Evolutionary conservation across 2,797 vertebrate genomes (phyloP).

Genomic region (Erethizon dorsatum): DNA sequence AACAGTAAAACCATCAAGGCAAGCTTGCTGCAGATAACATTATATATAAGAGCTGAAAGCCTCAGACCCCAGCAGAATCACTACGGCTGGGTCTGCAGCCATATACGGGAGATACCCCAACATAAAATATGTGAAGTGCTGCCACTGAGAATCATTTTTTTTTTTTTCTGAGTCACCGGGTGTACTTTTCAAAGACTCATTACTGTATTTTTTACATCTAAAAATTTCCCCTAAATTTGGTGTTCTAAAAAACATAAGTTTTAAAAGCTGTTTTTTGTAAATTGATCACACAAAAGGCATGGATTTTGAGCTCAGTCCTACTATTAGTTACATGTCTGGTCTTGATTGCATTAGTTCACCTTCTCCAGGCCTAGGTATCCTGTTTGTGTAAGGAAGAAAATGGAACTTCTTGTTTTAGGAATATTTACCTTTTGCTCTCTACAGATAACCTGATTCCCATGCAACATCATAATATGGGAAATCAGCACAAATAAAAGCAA

Average conservation of each 20-base stretch:
- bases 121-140: background rate
- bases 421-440: background rate
- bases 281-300: background rate
- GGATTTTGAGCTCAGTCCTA: background rate
- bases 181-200: slow-evolving; percentile 11
- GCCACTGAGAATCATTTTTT: background rate
- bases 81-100: background rate
- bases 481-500: background rate
- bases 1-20: slow-evolving; percentile 59
- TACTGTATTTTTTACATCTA: background rate
- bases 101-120: background rate
- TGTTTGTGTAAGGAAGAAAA: background rate
- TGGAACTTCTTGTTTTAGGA: background rate
- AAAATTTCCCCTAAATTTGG: background rate
- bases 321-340: background rate
- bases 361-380: background rate
- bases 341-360: background rate
- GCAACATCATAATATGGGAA: background rate
- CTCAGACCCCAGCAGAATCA: background rate
- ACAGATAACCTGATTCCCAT: background rate
- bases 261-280: background rate
- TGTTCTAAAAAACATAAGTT: slow-evolving; percentile 32
- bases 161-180: accelerated
- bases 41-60: background rate
- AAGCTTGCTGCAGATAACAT: background rate